phyloP scores from a whole-genome alignment of 2,113 vertebrate genomes.

The Etia nguti region DNA sequence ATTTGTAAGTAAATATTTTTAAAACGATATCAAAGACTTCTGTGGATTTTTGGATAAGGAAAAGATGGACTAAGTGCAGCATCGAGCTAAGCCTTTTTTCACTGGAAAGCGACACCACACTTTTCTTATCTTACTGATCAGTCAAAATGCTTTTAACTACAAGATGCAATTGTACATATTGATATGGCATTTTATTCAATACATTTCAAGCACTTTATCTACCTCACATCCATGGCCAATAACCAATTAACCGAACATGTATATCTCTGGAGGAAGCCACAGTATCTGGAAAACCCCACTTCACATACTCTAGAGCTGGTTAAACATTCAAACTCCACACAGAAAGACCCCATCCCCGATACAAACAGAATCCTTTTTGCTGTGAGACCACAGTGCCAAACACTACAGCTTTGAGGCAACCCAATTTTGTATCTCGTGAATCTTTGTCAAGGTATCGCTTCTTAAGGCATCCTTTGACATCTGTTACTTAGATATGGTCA shows the following conservation, averaged over 20 bases:
- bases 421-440: neutral
- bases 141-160: neutral
- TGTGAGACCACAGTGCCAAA: neutral
- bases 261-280: neutral
- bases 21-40: neutral
- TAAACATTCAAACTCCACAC: neutral
- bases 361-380: neutral
- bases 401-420: neutral
- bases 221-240: neutral
- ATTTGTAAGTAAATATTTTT: neutral
- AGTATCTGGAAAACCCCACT: neutral
- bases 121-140: neutral
- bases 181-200: no score
- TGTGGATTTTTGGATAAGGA: fast-evolving
- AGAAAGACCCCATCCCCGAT: neutral
- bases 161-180: neutral
- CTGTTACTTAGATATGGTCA: neutral
- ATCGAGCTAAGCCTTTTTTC: neutral
- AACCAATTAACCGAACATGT: neutral
- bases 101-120: neutral
- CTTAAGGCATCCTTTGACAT: neutral
- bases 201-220: neutral
- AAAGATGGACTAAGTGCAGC: neutral
- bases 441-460: neutral
- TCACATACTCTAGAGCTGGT: neutral